phyloP scores from a whole-genome alignment of 2,888 invertebrate genomes.

The Tetranychus truncatus region DNA sequence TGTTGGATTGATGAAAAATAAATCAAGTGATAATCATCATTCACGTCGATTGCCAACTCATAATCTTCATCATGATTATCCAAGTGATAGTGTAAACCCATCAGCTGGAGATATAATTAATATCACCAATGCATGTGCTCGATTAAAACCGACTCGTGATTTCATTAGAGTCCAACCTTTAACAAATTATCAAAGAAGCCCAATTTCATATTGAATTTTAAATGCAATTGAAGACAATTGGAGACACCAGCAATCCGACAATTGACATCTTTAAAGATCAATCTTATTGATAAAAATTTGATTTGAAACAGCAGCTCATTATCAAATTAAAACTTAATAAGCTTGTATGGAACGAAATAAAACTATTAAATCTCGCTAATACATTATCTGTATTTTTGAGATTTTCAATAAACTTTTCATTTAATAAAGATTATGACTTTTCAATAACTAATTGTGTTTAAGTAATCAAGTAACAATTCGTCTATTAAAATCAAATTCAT shows the following conservation, averaged over 20 bases:
- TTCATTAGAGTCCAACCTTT: background rate
- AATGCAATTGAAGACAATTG: background rate
- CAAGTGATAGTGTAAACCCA: background rate
- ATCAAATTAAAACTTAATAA: too few relatives aligned
- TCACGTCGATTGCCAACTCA: background rate
- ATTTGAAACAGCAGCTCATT: too few relatives aligned
- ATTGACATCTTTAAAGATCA: background rate
- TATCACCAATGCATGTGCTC: background rate
- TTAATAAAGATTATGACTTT: too few relatives aligned
- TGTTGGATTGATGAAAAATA: background rate
- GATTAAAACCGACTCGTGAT: background rate
- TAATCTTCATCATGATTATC: conserved; percentile 15
- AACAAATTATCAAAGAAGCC: background rate
- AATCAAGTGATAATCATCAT: background rate
- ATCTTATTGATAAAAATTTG: too few relatives aligned
- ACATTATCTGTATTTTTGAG: too few relatives aligned
- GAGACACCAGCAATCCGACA: background rate
- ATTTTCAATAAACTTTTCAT: too few relatives aligned
- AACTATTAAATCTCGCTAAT: too few relatives aligned
- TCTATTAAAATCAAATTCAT: too few relatives aligned
- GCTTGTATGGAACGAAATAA: too few relatives aligned
- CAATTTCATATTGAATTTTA: conserved; percentile 6
- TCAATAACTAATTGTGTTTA: too few relatives aligned
- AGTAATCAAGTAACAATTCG: too few relatives aligned
- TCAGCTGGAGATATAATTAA: background rate